Percentiles rank a stretch among this genome's conserved stretches.
phyloP scores from a whole-genome alignment of 2,797 vertebrate genomes.

The Furcifer pardalis region DNA sequence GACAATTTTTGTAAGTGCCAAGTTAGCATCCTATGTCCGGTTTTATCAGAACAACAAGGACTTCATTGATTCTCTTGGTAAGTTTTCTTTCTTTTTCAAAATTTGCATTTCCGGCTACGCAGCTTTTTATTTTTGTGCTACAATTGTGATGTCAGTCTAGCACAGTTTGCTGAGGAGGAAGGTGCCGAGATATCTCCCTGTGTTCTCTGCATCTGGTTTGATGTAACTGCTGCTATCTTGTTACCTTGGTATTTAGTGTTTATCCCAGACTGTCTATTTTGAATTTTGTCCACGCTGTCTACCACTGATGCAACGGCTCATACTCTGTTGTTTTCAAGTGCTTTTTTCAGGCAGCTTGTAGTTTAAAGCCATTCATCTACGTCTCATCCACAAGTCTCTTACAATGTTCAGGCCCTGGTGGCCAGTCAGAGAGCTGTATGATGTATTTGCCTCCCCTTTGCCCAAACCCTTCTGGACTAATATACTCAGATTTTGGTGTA shows the following conservation, averaged over 20 bases:
- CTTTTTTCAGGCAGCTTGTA: neutral
- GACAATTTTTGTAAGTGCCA: slow-evolving; percentile 98
- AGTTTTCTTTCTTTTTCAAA: slow-evolving; percentile 74
- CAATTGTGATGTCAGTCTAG: neutral
- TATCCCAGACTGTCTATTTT: neutral
- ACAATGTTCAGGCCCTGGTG: neutral
- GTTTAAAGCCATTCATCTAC: too few relatives aligned
- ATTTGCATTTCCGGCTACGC: slow-evolving; percentile 11
- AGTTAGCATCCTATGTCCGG: slow-evolving; percentile 92
- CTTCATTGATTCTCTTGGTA: slow-evolving; percentile 98
- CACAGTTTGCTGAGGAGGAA: neutral
- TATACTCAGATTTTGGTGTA: neutral
- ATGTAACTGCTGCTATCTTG: neutral
- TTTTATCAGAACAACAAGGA: slow-evolving; percentile 99
- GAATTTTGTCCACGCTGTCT: too few relatives aligned
- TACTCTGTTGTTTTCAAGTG: neutral
- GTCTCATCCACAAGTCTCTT: neutral
- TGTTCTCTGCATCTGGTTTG: neutral
- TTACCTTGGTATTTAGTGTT: neutral
- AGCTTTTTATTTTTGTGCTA: neutral
- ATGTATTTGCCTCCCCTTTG: neutral
- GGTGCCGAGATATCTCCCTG: neutral
- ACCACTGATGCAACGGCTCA: neutral
- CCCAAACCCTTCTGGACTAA: neutral
- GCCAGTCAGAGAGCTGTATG: neutral